A percentile compares a stretch with the other conserved stretches of the same genome.
phyloP scores from a whole-genome alignment of 1,140 invertebrate genomes.

The Ganaspis sp. region DNA sequence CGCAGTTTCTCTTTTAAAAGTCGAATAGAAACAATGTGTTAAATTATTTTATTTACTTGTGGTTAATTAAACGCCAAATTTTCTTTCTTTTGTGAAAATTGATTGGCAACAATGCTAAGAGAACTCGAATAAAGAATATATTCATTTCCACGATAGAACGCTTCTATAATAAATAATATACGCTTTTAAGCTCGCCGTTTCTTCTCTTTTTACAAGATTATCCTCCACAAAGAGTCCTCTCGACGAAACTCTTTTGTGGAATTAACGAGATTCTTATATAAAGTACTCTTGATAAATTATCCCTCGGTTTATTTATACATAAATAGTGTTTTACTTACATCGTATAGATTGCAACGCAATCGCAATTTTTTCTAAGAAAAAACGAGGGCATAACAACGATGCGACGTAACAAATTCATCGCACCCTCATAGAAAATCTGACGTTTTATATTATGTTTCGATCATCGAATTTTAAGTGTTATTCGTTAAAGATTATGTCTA shows the following conservation, averaged over 20 bases:
- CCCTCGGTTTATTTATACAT: constrained; percentile 11
- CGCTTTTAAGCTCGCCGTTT: constrained; percentile 15
- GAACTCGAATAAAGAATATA: neutral
- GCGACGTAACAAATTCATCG: neutral
- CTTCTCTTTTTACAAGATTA: constrained; percentile 13
- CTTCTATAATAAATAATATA: constrained; percentile 37
- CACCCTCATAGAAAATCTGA: constrained; percentile 17
- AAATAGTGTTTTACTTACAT: constrained; percentile 19
- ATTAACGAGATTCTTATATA: constrained; percentile 29
- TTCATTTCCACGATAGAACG: neutral
- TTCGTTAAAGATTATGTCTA: constrained; percentile 28
- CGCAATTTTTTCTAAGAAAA: neutral
- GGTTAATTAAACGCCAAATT: constrained; percentile 18
- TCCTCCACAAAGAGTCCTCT: neutral
- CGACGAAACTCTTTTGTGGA: neutral
- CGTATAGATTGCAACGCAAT: neutral
- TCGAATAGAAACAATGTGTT: neutral
- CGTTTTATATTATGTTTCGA: constrained; percentile 24
- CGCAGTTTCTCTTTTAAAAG: neutral
- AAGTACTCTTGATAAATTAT: constrained; percentile 27
- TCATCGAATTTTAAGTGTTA: neutral
- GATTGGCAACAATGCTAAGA: neutral
- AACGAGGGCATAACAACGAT: constrained; percentile 27
- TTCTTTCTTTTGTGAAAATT: neutral
- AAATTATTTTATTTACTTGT: no score